These are phyloP conservation scores for Gallinago nigripennis DNA, from an alignment of 2,797 vertebrate genomes.

Conservation along the genomic window DNA sequence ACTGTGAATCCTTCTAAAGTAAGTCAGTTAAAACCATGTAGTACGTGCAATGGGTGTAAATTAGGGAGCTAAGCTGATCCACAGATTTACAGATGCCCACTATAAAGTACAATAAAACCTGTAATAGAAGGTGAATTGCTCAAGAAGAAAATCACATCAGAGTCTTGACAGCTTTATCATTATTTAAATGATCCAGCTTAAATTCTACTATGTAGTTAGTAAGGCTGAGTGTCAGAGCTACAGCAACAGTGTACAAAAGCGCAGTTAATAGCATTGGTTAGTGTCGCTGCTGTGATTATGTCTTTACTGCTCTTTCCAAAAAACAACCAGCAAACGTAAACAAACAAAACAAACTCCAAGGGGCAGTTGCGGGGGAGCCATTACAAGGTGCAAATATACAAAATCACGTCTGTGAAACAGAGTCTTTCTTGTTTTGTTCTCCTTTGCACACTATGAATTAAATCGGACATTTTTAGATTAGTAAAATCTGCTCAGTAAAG, in stretches of 20 bases:
- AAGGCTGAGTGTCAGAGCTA: slow-evolving; percentile 46
- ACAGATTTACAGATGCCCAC: slow-evolving; percentile 70
- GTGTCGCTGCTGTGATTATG: background rate
- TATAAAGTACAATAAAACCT: slow-evolving; percentile 73
- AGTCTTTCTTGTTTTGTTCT: background rate
- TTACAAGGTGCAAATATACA: background rate
- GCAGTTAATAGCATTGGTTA: slow-evolving; percentile 14
- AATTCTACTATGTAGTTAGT: slow-evolving; percentile 61
- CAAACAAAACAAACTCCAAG: background rate
- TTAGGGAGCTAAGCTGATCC: slow-evolving; percentile 47
- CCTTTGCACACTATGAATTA: background rate
- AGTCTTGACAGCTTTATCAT: slow-evolving; percentile 70
- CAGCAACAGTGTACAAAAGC: slow-evolving; percentile 20
- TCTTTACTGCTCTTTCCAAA: slow-evolving; percentile 1
- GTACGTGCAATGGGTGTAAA: slow-evolving; percentile 74
- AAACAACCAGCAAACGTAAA: background rate
- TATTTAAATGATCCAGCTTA: slow-evolving; percentile 75
- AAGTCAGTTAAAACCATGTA: slow-evolving; percentile 75
- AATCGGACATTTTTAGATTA: background rate
- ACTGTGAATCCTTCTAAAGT: slow-evolving; percentile 74
- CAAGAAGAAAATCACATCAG: slow-evolving; percentile 72
- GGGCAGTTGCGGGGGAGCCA: background rate
- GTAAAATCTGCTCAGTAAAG: background rate
- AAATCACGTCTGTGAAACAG: background rate
- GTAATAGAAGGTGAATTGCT: slow-evolving; percentile 68